Conservation (phyloP, 1,140 invertebrate genomes). For the Thaumetopoea pityocampa region DNA sequence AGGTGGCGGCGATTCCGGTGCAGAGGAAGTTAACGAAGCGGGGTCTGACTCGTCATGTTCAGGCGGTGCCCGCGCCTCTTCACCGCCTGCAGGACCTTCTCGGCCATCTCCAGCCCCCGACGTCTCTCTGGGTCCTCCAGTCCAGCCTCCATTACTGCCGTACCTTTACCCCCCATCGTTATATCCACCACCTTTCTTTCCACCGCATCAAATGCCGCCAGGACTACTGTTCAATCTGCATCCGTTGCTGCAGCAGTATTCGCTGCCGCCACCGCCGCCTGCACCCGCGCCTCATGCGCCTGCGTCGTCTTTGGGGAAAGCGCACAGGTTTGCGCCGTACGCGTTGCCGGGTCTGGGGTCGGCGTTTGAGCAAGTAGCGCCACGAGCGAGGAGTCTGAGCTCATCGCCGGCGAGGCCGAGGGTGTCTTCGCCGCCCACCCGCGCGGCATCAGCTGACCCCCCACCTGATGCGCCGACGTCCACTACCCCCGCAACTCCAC, state of each 20-base stretch:
- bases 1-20: slow-evolving; percentile 67
- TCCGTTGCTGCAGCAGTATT: slow-evolving; percentile 81
- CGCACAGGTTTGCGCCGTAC: slow-evolving; percentile 91
- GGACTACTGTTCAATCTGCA: slow-evolving; percentile 89
- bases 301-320: slow-evolving; percentile 76
- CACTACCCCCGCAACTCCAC: slow-evolving; percentile 45
- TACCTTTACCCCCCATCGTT: slow-evolving; percentile 92
- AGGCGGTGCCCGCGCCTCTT: slow-evolving; percentile 77
- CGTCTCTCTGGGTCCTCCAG: slow-evolving; percentile 90
- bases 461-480: slow-evolving; percentile 70
- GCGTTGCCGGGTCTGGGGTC: slow-evolving; percentile 84
- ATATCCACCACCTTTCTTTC: slow-evolving; percentile 85
- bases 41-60: slow-evolving; percentile 82
- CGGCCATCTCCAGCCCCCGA: slow-evolving; percentile 87
- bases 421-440: slow-evolving; percentile 77
- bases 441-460: slow-evolving; percentile 71
- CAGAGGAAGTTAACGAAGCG: slow-evolving; percentile 75
- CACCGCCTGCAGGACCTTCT: slow-evolving; percentile 77
- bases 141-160: slow-evolving; percentile 90
- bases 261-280: slow-evolving; percentile 69
- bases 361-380: slow-evolving; percentile 90
- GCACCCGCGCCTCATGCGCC: slow-evolving; percentile 49
- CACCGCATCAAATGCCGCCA: slow-evolving; percentile 79
- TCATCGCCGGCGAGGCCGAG: slow-evolving; percentile 80
- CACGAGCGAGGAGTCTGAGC: slow-evolving; percentile 80